phyloP scores from a whole-genome alignment of 2,888 invertebrate genomes.

The Spodoptera exigua region DNA sequence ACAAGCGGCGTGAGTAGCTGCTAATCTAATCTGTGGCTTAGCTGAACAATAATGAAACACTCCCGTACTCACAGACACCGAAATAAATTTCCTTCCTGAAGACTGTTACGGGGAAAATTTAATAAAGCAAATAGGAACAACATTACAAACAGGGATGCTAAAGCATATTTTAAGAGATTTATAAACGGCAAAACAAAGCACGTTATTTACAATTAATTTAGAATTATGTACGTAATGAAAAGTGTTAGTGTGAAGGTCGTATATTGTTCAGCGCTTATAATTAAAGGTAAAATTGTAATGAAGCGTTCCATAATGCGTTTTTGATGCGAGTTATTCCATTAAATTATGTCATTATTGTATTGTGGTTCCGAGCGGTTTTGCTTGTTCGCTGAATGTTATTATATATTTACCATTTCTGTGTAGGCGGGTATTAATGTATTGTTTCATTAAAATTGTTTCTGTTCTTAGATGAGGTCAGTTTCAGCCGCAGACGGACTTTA shows the following conservation, averaged over 20 bases:
- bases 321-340: slow-evolving; percentile 38
- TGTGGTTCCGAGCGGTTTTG: slow-evolving; percentile 31
- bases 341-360: slow-evolving; percentile 25
- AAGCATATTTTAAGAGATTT: slow-evolving; percentile 81
- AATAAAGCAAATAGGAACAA: slow-evolving; percentile 82
- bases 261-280: slow-evolving; percentile 33
- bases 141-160: slow-evolving; percentile 72
- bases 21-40: slow-evolving; percentile 75
- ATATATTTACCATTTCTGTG: slow-evolving; percentile 33
- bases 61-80: slow-evolving; percentile 73
- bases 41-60: slow-evolving; percentile 74
- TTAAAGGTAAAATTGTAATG: slow-evolving; percentile 33
- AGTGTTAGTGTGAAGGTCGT: slow-evolving; percentile 62
- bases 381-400: slow-evolving; percentile 40
- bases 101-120: slow-evolving; percentile 79
- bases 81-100: slow-evolving; percentile 78
- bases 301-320: slow-evolving; percentile 36
- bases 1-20: slow-evolving; percentile 63
- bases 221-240: slow-evolving; percentile 73
- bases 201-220: slow-evolving; percentile 80
- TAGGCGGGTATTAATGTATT: slow-evolving; percentile 22
- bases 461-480: slow-evolving; percentile 13
- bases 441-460: slow-evolving; percentile 29
- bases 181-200: slow-evolving; percentile 72
- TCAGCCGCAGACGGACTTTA: slow-evolving; percentile 6